Conservation (phyloP, 2,888 invertebrate species). For the Plagiodera versicolora region DNA sequence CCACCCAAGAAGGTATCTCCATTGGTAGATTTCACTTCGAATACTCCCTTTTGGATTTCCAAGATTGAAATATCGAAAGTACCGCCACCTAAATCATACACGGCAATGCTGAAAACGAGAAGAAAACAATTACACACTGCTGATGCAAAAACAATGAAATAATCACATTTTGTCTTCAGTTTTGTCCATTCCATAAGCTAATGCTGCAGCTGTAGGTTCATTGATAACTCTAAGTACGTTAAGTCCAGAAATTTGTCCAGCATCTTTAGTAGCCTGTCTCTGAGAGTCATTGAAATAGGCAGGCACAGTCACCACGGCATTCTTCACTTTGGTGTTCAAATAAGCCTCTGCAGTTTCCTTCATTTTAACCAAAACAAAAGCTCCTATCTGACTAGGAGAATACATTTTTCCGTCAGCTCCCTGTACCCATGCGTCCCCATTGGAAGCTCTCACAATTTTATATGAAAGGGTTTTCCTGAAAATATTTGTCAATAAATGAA, state of each 20-base stretch:
- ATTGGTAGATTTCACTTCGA: conserved; percentile 80
- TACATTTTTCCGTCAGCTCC: conserved; percentile 63
- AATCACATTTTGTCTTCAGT: conserved; percentile 64
- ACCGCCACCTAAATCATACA: conserved; percentile 64
- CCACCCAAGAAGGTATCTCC: conserved; percentile 84
- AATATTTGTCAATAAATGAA: conserved; percentile 13
- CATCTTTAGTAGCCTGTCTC: conserved; percentile 79
- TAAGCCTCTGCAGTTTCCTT: conserved; percentile 42
- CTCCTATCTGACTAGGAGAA: conserved; percentile 71
- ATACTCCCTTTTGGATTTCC: conserved; percentile 73
- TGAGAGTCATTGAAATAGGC: conserved; percentile 65
- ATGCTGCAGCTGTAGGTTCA: conserved; percentile 61
- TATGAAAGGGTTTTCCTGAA: conserved; percentile 62
- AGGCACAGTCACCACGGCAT: conserved; percentile 50
- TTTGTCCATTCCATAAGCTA: conserved; percentile 40
- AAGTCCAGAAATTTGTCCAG: conserved; percentile 64
- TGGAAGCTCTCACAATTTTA: too few species aligned
- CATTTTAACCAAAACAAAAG: conserved; percentile 58
- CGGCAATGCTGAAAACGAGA: conserved; percentile 76
- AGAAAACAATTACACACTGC: conserved; percentile 52
- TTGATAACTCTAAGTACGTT: conserved; percentile 82
- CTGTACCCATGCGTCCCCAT: too few species aligned
- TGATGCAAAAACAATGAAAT: too few species aligned
- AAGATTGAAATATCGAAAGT: conserved; percentile 84
- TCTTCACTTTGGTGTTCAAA: conserved; percentile 63